Evolutionary conservation across 2,797 vertebrate species (phyloP).

Genomic region (Xenops minutus): DNA sequence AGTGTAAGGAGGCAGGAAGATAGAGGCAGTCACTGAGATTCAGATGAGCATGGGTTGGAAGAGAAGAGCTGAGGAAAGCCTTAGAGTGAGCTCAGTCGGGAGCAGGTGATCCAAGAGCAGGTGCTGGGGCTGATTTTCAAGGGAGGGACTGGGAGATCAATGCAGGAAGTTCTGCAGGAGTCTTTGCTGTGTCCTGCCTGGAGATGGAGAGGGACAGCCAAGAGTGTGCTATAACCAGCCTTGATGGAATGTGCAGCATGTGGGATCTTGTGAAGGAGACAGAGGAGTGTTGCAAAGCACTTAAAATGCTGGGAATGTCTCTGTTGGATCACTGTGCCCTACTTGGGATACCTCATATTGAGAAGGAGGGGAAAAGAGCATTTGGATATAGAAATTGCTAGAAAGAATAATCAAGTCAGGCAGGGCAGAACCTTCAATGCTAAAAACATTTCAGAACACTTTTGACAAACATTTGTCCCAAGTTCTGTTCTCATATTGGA

Average conservation of each 20-base stretch:
- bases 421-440: neutral
- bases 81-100: neutral
- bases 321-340: neutral
- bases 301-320: neutral
- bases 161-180: conserved; percentile 80
- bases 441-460: neutral
- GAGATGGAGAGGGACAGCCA: conserved; percentile 82
- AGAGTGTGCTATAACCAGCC: conserved; percentile 85
- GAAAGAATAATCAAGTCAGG: neutral
- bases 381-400: neutral
- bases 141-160: conserved; percentile 85
- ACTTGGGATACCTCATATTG: fast-evolving
- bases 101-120: neutral
- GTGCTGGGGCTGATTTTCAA: conserved; percentile 62
- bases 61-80: neutral
- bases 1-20: neutral
- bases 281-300: neutral
- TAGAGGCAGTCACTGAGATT: neutral
- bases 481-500: neutral
- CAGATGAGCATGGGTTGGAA: neutral
- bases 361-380: neutral
- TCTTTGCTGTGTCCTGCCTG: conserved; percentile 84
- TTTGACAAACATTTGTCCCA: neutral
- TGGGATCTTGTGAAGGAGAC: conserved; percentile 87
- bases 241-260: conserved; percentile 87